phyloP scores from a whole-genome alignment of 2,113 vertebrate species.

The Prinia subflava region DNA sequence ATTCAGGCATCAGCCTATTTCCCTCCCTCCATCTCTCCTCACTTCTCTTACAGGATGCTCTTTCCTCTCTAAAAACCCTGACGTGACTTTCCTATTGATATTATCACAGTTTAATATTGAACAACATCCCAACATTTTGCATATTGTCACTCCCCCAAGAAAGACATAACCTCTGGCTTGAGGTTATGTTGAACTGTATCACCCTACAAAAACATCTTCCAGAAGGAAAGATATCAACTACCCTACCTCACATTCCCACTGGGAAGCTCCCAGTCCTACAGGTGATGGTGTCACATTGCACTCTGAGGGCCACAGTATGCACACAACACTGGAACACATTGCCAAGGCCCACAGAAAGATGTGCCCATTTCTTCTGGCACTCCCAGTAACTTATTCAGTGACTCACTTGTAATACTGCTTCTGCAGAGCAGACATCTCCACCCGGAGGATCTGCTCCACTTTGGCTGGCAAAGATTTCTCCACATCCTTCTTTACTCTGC shows the following conservation, averaged over 20 bases:
- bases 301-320: not conserved
- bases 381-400: not conserved
- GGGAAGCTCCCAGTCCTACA: not conserved
- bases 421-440: constrained; percentile 96
- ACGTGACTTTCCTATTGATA: not conserved
- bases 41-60: not conserved
- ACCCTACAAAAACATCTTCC: not conserved
- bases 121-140: not conserved
- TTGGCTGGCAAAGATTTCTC: constrained; percentile 98
- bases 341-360: not conserved
- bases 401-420: constrained; percentile 98
- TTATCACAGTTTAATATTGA: not conserved
- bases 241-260: not conserved
- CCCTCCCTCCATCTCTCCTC: not conserved
- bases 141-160: not conserved
- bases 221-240: not conserved
- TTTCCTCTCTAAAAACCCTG: not conserved
- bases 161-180: not conserved
- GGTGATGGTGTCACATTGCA: not conserved
- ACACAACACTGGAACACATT: not conserved
- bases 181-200: not conserved
- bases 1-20: not conserved
- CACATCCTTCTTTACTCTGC: constrained; percentile 97
- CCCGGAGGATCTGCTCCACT: constrained; percentile 96
- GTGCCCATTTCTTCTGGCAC: not conserved